Conservation (phyloP, 2,113 vertebrate species). For the Myodes glareolus region DNA sequence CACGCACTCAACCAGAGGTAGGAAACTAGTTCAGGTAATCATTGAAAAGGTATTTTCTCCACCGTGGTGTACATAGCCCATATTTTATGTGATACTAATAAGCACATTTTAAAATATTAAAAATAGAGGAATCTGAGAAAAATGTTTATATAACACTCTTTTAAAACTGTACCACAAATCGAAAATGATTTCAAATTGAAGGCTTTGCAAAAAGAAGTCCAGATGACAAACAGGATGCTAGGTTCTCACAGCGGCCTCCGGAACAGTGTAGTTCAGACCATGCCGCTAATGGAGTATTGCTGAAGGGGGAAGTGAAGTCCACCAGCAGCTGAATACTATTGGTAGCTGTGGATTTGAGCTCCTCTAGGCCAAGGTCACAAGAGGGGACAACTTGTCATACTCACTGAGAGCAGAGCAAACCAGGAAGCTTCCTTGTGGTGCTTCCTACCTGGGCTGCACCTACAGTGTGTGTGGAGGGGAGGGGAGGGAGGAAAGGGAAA, state of each 20-base stretch:
- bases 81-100: neutral
- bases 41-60: neutral
- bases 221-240: neutral
- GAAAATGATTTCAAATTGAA: conserved; percentile 42
- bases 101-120: neutral
- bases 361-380: neutral
- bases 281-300: neutral
- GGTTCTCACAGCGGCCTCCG: neutral
- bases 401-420: neutral
- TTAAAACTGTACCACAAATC: neutral
- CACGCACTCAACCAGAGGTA: neutral
- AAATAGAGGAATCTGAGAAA: neutral
- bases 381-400: neutral
- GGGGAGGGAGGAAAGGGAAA: too few relatives aligned
- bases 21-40: neutral
- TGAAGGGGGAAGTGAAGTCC: neutral
- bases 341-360: neutral
- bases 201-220: neutral
- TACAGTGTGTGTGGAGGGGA: neutral
- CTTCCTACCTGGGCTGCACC: neutral
- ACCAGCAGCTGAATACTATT: neutral
- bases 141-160: neutral
- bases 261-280: neutral
- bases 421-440: neutral
- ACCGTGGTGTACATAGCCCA: neutral